phyloP scores from a whole-genome alignment of 2,888 invertebrate species.

The Alcis repandata region DNA sequence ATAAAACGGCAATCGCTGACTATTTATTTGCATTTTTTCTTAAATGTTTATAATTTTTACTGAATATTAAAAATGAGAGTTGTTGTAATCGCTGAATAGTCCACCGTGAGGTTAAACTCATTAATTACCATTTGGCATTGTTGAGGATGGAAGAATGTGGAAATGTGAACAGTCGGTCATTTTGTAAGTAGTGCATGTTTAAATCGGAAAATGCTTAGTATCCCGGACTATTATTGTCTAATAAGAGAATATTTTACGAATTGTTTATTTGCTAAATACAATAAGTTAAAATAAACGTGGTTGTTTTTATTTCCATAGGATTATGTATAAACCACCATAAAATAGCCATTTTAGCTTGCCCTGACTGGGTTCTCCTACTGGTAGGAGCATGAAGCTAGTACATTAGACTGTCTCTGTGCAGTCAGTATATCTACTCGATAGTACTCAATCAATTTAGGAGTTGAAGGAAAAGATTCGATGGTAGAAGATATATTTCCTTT shows the following conservation, averaged over 20 bases:
- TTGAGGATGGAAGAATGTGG: slow-evolving; percentile 39
- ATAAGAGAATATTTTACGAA: slow-evolving; percentile 85
- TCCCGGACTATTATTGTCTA: slow-evolving; percentile 76
- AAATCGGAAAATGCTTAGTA: slow-evolving; percentile 64
- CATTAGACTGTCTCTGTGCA: too few relatives aligned
- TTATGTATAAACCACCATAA: not conserved
- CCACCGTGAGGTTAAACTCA: slow-evolving; percentile 51
- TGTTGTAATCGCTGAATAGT: slow-evolving; percentile 77
- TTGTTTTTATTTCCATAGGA: slow-evolving; percentile 51
- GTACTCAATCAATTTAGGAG: too few relatives aligned
- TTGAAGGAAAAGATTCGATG: too few relatives aligned
- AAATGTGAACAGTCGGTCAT: slow-evolving; percentile 51
- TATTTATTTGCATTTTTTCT: slow-evolving; percentile 85
- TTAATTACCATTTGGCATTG: slow-evolving; percentile 55
- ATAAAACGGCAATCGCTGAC: slow-evolving; percentile 76
- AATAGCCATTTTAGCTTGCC: too few relatives aligned
- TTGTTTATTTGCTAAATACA: slow-evolving; percentile 87
- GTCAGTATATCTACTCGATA: too few relatives aligned
- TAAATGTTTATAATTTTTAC: slow-evolving; percentile 83
- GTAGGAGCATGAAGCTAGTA: too few relatives aligned
- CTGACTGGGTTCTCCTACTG: too few relatives aligned
- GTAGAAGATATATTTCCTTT: too few relatives aligned
- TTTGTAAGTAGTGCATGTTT: slow-evolving; percentile 62
- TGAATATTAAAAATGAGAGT: slow-evolving; percentile 66
- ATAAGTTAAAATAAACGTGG: slow-evolving; percentile 82